Evolutionary conservation across 2,888 invertebrate genomes (phyloP).

Genomic region (Dolomedes plantarius): DNA sequence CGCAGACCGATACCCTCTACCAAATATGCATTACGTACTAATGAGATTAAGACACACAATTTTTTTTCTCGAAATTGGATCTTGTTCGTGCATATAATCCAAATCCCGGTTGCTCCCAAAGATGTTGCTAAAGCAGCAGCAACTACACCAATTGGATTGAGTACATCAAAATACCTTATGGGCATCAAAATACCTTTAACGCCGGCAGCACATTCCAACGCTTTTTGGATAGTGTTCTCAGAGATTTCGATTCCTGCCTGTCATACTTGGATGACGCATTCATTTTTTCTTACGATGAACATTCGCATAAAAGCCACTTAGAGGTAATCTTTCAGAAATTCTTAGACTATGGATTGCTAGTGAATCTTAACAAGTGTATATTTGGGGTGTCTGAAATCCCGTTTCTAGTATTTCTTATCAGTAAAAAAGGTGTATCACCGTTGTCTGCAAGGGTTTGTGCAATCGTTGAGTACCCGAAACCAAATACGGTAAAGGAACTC

Average conservation of each 20-base stretch:
- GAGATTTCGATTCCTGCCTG: no score
- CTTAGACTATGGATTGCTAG: not conserved
- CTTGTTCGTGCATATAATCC: not conserved
- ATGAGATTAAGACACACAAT: no score
- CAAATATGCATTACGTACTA: not conserved
- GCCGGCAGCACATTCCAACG: slow-evolving; percentile 76
- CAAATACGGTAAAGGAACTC: not conserved
- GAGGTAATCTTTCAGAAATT: not conserved
- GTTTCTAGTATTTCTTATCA: not conserved
- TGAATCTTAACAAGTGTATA: not conserved
- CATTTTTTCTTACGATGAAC: not conserved
- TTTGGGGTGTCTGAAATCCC: not conserved
- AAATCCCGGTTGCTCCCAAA: not conserved
- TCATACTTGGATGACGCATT: slow-evolving; percentile 24
- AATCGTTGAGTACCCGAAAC: not conserved
- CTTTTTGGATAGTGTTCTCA: not conserved
- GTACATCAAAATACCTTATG: slow-evolving; percentile 76
- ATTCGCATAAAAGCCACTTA: not conserved
- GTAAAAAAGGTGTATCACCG: not conserved
- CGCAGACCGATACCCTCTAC: not conserved
- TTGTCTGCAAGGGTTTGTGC: not conserved
- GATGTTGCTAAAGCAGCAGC: slow-evolving; percentile 73
- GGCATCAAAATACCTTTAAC: slow-evolving; percentile 77
- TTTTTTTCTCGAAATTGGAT: slow-evolving; percentile 8
- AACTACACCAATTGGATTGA: slow-evolving; percentile 77